Base-by-base conservation (phyloP, 2,797 vertebrate species). In the Acestrorhynchus altus region DNA sequence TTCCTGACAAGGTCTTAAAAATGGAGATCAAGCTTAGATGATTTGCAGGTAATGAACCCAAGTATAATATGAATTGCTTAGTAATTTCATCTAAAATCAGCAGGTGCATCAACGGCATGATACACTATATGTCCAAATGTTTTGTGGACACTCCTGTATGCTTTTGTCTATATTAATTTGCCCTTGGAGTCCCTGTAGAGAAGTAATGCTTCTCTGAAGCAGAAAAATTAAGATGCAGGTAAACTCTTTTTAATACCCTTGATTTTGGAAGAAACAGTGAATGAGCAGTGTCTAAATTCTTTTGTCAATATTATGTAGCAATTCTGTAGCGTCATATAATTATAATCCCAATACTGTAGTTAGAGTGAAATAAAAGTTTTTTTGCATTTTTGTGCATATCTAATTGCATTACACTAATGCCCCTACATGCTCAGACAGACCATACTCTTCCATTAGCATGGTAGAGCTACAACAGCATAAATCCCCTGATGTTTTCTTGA, bases 1-100 rank as follows among this genome's bases (percentile, higher is more conserved):
- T 84, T 78, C 80, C 76, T 83, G 87, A 74, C 78, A 83, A 80
- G 60, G 85, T 84, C 88, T 89, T 15, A 5, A 8, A 15, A 31
- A 52, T 52, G 20, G n/a, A 59, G 56, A 12, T 12, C 11, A 5
- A 39, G 5, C 16, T 39, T 39, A 10, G 15, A 31, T 35, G 7
- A 60, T 18, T 22, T 20, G 9, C 22, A 28, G 26, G 31, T 57
- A 3, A 28, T 24, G 13, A 57, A 28, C 22, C 13, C 2, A 28
- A 1, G 13, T 13, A 24, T 31, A 31, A 16, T 20, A 61, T 9
- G 11, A 61, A 4, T 7, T 31, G 13, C 13, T 31, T 4, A 16
- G 24, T 8, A 31, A 60, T 35, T 15, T 31, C 4, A 35, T 35
- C 31, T 35, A n/a, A n/a, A n/a, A n/a, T n/a, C n/a, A n/a, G n/a